Percentiles rank a stretch among this genome's conserved stretches.
phyloP scores from a whole-genome alignment of 2,797 vertebrate species.

The Trematomus bernacchii region DNA sequence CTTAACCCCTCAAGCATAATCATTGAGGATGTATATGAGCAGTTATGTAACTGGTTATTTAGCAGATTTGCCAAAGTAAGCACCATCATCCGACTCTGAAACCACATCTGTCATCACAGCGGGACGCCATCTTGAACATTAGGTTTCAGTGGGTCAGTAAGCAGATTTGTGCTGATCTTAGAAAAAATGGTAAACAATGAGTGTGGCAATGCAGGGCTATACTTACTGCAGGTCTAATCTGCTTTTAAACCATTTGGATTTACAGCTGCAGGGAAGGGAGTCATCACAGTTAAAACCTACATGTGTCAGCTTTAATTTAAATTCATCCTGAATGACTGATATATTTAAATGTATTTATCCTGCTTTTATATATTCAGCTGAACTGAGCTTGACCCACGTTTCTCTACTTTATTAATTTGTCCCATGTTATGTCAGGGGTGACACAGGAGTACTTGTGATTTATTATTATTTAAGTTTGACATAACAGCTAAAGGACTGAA shows the following conservation, averaged over 20 bases:
- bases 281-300: conserved; percentile 51
- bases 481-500: conserved; percentile 4
- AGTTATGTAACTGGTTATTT: not conserved
- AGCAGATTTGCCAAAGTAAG: conserved; percentile 5
- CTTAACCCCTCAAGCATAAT: conserved; percentile 9
- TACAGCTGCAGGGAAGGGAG: conserved; percentile 48
- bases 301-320: conserved; percentile 62
- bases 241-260: conserved; percentile 73
- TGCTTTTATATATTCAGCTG: conserved; percentile 15
- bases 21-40: not conserved
- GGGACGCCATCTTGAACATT: conserved; percentile 9
- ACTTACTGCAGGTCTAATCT: conserved; percentile 74
- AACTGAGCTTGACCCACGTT: not conserved
- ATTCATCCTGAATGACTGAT: conserved; percentile 50
- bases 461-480: conserved; percentile 14
- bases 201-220: conserved; percentile 48
- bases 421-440: conserved; percentile 6
- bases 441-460: not conserved
- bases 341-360: conserved; percentile 58
- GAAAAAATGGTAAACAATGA: conserved; percentile 62
- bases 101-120: conserved; percentile 1
- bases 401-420: conserved; percentile 4
- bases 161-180: conserved; percentile 57
- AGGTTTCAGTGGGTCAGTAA: conserved; percentile 39
- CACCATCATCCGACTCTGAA: not conserved